A percentile compares a stretch with the other conserved stretches of the same genome.
phyloP scores from a whole-genome alignment of 2,113 vertebrate species.

The Ptyas mucosa region DNA sequence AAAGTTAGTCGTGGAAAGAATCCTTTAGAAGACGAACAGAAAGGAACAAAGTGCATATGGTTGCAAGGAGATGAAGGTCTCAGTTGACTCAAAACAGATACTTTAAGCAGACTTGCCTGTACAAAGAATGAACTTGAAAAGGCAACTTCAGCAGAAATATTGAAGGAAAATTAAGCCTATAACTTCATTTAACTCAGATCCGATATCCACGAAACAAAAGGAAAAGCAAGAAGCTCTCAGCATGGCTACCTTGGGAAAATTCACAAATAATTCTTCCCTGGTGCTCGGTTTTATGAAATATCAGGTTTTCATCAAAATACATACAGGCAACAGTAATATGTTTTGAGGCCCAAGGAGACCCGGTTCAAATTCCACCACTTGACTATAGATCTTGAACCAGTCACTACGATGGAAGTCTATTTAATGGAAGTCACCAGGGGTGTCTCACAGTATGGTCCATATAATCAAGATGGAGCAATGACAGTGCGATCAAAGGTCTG shows the following conservation, averaged over 20 bases:
- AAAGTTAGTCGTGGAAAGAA: slow-evolving; percentile 35
- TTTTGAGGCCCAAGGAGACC: not conserved
- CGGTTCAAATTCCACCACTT: not conserved
- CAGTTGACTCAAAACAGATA: not conserved
- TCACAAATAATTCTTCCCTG: not conserved
- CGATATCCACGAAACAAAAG: not conserved
- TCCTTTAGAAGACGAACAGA: slow-evolving; percentile 42
- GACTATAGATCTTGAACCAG: not conserved
- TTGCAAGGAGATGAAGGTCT: not conserved
- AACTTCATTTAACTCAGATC: too few species aligned
- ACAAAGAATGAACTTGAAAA: not conserved
- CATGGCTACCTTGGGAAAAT: not conserved
- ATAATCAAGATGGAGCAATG: not conserved
- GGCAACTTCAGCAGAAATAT: not conserved
- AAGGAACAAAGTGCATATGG: slow-evolving; percentile 16
- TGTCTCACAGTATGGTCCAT: not conserved
- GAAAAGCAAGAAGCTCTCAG: not conserved
- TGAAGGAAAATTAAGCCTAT: not conserved
- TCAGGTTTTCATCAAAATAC: not conserved
- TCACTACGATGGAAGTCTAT: not conserved
- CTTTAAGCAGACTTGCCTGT: not conserved
- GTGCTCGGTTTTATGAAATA: not conserved
- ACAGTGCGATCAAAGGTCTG: not conserved
- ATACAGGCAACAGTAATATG: not conserved
- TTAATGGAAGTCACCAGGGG: not conserved